Percentiles rank a stretch among this genome's conserved stretches.
phyloP scores from a whole-genome alignment of 2,113 vertebrate species.

The Eretmochelys imbricata region DNA sequence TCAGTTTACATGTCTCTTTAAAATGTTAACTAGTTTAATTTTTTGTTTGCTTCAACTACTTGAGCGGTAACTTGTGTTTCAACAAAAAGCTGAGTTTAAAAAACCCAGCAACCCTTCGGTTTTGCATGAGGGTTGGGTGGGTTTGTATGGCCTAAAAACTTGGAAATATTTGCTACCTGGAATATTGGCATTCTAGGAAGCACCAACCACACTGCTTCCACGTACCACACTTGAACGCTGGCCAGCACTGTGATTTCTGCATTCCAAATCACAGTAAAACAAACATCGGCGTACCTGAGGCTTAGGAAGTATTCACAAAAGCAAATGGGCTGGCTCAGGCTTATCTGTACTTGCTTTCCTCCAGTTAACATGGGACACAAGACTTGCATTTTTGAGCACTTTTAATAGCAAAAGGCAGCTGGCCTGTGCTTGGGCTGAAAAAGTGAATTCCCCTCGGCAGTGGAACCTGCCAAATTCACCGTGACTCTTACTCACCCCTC shows the following conservation, averaged over 20 bases:
- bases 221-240: fast-evolving
- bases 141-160: too few relatives aligned
- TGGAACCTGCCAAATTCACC: neutral
- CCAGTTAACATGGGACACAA: neutral
- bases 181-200: neutral
- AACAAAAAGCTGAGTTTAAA: neutral
- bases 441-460: neutral
- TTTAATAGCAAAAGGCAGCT: neutral
- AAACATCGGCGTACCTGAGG: neutral
- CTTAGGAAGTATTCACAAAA: fast-evolving
- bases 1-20: neutral
- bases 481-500: neutral
- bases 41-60: neutral
- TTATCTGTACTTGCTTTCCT: neutral
- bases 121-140: neutral
- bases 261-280: neutral
- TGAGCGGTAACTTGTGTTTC: neutral
- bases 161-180: neutral
- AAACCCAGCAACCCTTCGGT: neutral
- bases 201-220: fast-evolving
- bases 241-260: neutral
- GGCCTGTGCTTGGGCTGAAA: neutral
- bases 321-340: neutral
- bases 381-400: neutral
- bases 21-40: neutral